phyloP scores from a whole-genome alignment of 2,797 vertebrate species.

The Anniella stebbinsi region DNA sequence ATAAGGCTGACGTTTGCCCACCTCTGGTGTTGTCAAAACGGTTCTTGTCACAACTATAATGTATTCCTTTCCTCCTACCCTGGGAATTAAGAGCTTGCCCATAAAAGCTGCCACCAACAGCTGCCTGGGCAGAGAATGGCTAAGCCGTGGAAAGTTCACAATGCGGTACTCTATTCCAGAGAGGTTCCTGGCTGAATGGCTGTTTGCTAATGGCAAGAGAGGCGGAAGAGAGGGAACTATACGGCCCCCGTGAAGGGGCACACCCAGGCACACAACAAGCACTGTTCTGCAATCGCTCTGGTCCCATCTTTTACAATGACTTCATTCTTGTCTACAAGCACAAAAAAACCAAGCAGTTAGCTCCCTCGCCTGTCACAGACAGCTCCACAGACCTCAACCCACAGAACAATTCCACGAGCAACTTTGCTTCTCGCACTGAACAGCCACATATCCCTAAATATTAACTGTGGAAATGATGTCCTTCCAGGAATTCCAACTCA shows the following conservation, averaged over 20 bases:
- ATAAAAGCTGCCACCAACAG: not conserved
- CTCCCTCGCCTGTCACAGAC: conserved; percentile 61
- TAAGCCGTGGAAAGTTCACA: not conserved
- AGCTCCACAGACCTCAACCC: conserved; percentile 61
- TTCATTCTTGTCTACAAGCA: conserved; percentile 68
- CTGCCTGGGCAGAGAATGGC: not conserved
- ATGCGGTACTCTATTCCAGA: conserved; percentile 2
- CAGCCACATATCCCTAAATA: conserved; percentile 11
- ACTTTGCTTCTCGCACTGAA: not conserved
- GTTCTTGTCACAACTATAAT: not conserved
- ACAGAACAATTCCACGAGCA: conserved; percentile 58
- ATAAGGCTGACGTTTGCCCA: not conserved
- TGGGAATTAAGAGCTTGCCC: not conserved
- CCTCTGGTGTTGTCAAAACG: not conserved
- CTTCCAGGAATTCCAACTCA: not conserved
- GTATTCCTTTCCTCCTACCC: not conserved
- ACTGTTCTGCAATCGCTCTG: conserved; percentile 67
- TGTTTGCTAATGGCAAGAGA: conserved; percentile 38
- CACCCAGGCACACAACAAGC: conserved; percentile 76
- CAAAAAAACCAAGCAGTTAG: conserved; percentile 66
- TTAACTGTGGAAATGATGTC: fast-evolving
- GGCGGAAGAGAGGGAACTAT: not conserved
- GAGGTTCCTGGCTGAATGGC: not conserved
- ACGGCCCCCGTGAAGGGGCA: conserved; percentile 52
- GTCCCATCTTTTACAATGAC: conserved; percentile 67